Evolutionary conservation across 2,113 vertebrate species (phyloP), one percentile per base, ranked within the genome.

Genomic region (Leiothrix lutea): DNA sequence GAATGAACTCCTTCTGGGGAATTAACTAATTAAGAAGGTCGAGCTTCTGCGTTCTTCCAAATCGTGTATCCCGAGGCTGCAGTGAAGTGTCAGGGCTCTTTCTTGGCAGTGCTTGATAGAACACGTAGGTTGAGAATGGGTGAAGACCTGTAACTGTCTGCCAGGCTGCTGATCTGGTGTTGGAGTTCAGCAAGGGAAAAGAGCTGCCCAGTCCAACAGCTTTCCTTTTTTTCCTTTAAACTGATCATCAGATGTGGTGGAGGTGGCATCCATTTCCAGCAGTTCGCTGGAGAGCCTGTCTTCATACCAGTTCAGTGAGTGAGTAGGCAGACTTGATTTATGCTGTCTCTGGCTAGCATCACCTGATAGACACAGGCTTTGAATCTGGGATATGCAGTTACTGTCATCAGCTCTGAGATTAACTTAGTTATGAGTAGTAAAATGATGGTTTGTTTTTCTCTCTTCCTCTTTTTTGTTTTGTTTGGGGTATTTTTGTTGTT

Each of bases 1-100:
- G 82, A 90, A 80, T 83, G 82, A 95, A 88, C 48, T 81, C 62
- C 70, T 94, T 53, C 80, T 89, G 94, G 90, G 84, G 78, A 91
- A 88, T 94, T 92, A 95, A 91, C 71, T 96, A 94, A 95, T 94
- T 85, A 92, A 88, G 89, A 65, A 91, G 64, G 91, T 74, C 1
- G 24, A 91, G 81, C 89, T 86, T 74, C 81, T 93, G 92, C 0
- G 0, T 88, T 97, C 71, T 88, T 86, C 79, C 71, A 80, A 88
- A 88, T 51, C 0, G 0, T 45, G 62, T 89, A 47, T 87, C 88
- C 67, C 0, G 16, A 88, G 92, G 85, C 90, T 93, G 60, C 67
- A 50, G 65, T 6, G 45, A 47, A 42, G 86, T 88, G 79, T 93
- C 51, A 42, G 75, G 86, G 80, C 45, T 90, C 42, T 87, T 91